Conservation (phyloP, 2,888 invertebrate species). For the Melikaiella ostensackeni region DNA sequence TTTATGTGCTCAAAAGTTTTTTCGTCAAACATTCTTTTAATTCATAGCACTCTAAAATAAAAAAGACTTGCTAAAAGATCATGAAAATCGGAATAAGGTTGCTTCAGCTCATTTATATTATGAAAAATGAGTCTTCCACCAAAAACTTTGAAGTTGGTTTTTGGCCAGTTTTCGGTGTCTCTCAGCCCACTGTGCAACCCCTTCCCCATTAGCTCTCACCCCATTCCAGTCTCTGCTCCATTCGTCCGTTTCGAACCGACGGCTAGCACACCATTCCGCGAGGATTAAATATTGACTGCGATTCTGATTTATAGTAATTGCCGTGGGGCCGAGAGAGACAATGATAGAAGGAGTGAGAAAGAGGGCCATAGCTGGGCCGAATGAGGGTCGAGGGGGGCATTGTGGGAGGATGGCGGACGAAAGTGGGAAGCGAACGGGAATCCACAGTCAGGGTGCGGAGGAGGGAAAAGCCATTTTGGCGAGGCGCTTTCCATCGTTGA, state of each 20-base stretch:
- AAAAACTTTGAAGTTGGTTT: too few relatives aligned
- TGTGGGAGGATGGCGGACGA: conserved; percentile 42
- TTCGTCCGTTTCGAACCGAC: conserved; percentile 61
- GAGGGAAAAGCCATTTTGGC: conserved; percentile 59
- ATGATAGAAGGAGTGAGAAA: conserved; percentile 56
- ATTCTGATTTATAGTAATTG: conserved; percentile 77
- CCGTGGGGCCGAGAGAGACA: conserved; percentile 65
- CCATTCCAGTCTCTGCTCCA: conserved; percentile 45
- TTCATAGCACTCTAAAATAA: too few relatives aligned
- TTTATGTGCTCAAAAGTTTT: too few relatives aligned
- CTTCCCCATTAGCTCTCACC: conserved; percentile 44
- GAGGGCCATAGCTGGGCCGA: conserved; percentile 31
- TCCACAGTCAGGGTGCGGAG: conserved; percentile 13
- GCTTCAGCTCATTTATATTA: too few relatives aligned
- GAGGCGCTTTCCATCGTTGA: conserved; percentile 66
- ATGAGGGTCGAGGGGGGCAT: background rate
- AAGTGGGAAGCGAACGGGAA: conserved; percentile 47
- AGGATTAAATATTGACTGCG: conserved; percentile 76
- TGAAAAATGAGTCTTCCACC: too few relatives aligned
- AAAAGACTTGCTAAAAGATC: too few relatives aligned
- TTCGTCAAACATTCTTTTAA: too few relatives aligned
- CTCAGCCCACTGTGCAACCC: too few relatives aligned
- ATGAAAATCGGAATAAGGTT: too few relatives aligned
- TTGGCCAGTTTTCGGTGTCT: too few relatives aligned
- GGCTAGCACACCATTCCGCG: conserved; percentile 72